phyloP scores from a whole-genome alignment of 2,888 invertebrate species.

The Pseudococcus jackbeardsleyi region DNA sequence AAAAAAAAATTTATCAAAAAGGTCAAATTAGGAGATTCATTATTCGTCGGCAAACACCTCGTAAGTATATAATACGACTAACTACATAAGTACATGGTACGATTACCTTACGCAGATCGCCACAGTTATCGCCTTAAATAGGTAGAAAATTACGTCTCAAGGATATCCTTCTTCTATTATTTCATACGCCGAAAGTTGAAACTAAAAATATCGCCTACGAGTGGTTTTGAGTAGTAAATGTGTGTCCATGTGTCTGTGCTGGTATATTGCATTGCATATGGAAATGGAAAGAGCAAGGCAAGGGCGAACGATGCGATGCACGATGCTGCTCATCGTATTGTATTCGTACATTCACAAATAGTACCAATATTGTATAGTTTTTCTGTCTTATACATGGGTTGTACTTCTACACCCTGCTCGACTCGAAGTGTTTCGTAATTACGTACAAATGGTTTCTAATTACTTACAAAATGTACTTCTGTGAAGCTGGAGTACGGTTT shows the following conservation, averaged over 20 bases:
- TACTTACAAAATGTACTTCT: not conserved
- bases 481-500: not conserved
- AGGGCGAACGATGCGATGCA: not conserved
- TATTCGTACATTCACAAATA: not conserved
- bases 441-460: slow-evolving; percentile 33
- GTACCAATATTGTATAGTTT: not conserved
- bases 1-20: too few species aligned
- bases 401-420: not conserved
- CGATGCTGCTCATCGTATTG: not conserved
- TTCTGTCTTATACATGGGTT: not conserved
- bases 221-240: not conserved
- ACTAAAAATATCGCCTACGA: slow-evolving; percentile 48
- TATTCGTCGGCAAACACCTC: not conserved
- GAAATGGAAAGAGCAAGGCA: not conserved
- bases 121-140: slow-evolving; percentile 34
- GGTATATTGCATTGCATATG: not conserved
- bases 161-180: not conserved
- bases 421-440: not conserved
- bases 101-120: not conserved
- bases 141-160: slow-evolving; percentile 37
- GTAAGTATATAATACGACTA: not conserved
- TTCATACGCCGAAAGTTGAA: not conserved
- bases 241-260: too few species aligned
- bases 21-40: too few species aligned
- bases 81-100: not conserved